A percentile compares a stretch with the other conserved stretches of the same genome.
Evolutionary conservation across 1,140 invertebrate species (phyloP).

Genomic region (Papilio polytes): DNA sequence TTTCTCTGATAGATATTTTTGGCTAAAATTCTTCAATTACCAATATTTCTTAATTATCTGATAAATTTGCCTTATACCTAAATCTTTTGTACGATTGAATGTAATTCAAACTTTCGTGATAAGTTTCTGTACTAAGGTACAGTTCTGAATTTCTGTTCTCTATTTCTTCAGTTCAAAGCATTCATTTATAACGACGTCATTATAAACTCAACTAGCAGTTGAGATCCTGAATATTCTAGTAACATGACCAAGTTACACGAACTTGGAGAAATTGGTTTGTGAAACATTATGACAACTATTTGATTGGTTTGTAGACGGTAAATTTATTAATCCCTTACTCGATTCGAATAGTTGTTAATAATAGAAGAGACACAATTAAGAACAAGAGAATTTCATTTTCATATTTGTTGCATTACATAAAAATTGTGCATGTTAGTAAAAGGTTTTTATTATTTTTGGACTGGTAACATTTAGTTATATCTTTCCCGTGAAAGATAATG

Average conservation of each 20-base stretch:
- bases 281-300: not conserved
- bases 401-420: too few relatives aligned
- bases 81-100: not conserved
- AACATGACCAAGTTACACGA: not conserved
- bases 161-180: too few relatives aligned
- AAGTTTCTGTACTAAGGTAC: not conserved
- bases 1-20: not conserved
- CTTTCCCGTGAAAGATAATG: too few relatives aligned
- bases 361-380: not conserved
- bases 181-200: slow-evolving; percentile 9
- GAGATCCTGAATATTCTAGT: not conserved
- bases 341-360: not conserved
- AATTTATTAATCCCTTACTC: not conserved
- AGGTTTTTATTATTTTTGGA: too few relatives aligned
- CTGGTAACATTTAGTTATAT: too few relatives aligned
- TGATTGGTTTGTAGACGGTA: not conserved
- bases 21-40: not conserved
- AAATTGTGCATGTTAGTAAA: too few relatives aligned
- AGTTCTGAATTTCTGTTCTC: not conserved
- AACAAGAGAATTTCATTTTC: not conserved
- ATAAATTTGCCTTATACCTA: not conserved
- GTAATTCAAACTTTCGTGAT: not conserved
- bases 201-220: slow-evolving; percentile 4
- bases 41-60: not conserved
- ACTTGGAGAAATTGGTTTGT: slow-evolving; percentile 2